These are phyloP conservation scores for Megalopta genalis DNA, from an alignment of 1,140 invertebrate species.

Conservation along the genomic window DNA sequence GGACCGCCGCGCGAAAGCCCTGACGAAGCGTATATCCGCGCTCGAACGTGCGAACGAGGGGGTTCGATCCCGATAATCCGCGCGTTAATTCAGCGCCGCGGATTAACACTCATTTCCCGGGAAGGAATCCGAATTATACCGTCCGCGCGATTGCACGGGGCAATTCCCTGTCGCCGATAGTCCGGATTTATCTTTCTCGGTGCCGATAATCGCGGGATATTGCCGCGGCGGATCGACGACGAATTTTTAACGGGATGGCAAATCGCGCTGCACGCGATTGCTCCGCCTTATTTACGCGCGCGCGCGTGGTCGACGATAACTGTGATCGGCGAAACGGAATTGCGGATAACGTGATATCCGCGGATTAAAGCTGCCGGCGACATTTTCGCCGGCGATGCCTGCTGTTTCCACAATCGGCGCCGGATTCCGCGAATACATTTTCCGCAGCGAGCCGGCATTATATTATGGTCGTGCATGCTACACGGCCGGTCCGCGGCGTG, in stretches of 20 bases:
- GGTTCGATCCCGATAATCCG: slow-evolving; percentile 3
- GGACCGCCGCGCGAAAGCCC: background rate
- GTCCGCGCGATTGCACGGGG: background rate
- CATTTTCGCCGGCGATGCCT: too few relatives aligned
- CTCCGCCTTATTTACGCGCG: background rate
- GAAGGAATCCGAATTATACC: background rate
- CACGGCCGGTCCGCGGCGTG: too few relatives aligned
- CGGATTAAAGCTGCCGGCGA: too few relatives aligned
- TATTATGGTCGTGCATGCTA: too few relatives aligned
- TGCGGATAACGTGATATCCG: too few relatives aligned
- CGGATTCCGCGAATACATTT: too few relatives aligned
- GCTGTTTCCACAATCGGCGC: too few relatives aligned
- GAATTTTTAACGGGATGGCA: slow-evolving; percentile 1
- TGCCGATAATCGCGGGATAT: background rate
- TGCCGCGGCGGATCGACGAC: background rate
- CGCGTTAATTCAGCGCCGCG: background rate
- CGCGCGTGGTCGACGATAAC: too few relatives aligned
- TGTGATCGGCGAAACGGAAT: too few relatives aligned
- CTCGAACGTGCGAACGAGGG: background rate
- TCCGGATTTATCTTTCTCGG: background rate
- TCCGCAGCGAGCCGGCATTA: too few relatives aligned
- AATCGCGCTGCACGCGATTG: background rate
- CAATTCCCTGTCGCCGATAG: background rate
- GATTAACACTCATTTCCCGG: slow-evolving; percentile 3
- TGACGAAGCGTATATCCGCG: background rate